Conservation (phyloP, 2,888 invertebrate genomes). For the Amblyjoppa fuscipennis region DNA sequence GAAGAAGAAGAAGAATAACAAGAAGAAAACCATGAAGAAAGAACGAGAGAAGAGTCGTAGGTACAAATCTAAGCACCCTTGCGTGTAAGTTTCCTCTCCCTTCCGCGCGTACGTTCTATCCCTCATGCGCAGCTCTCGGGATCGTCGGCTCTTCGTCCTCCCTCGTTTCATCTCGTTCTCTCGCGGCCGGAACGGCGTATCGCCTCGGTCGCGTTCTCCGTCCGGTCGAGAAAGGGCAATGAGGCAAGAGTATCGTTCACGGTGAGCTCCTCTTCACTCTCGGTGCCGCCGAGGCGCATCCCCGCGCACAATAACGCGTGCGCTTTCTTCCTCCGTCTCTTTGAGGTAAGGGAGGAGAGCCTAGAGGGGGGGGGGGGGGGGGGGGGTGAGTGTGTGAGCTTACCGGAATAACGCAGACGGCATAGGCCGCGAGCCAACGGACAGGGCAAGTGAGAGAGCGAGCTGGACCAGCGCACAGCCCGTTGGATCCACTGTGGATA, state of each 20-base stretch:
- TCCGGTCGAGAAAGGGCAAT: conserved; percentile 29
- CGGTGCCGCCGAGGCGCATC: conserved; percentile 33
- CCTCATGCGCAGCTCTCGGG: neutral
- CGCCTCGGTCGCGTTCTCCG: conserved; percentile 45
- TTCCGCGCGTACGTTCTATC: conserved; percentile 64
- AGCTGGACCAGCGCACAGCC: conserved; percentile 61
- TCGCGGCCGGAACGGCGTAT: conserved; percentile 44
- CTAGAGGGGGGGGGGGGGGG: neutral
- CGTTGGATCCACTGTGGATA: conserved; percentile 41
- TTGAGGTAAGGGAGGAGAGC: neutral
- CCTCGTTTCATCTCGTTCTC: conserved; percentile 48
- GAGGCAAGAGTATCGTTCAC: conserved; percentile 29
- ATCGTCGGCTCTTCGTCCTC: conserved; percentile 64
- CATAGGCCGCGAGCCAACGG: conserved; percentile 9
- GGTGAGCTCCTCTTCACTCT: conserved; percentile 48
- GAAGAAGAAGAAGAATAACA: conserved; percentile 48
- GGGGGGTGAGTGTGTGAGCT: neutral
- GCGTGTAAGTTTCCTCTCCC: conserved; percentile 74
- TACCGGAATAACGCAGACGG: neutral
- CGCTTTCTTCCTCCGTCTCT: conserved; percentile 20
- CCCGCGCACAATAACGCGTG: conserved; percentile 17
- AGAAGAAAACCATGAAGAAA: conserved; percentile 45
- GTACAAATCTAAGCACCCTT: conserved; percentile 81
- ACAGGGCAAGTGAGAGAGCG: conserved; percentile 46
- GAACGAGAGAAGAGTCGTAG: conserved; percentile 52